These are phyloP conservation scores for Thamnophis sirtalis DNA, from an alignment of 2,113 vertebrate species.

Conservation along the genomic window DNA sequence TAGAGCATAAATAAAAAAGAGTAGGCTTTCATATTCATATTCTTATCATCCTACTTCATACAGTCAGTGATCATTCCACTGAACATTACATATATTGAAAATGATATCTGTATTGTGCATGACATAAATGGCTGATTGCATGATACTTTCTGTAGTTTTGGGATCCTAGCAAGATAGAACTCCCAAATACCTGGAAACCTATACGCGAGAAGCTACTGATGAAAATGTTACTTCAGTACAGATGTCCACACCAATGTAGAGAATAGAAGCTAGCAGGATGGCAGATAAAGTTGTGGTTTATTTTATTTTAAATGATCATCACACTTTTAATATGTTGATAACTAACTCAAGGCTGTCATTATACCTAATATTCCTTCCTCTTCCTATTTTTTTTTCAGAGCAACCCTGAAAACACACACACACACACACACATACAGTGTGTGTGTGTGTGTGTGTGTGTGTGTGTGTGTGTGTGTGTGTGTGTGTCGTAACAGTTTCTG, in stretches of 20 bases:
- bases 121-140: not conserved
- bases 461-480: too few relatives aligned
- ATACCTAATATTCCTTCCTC: not conserved
- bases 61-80: not conserved
- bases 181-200: not conserved
- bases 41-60: not conserved
- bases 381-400: not conserved
- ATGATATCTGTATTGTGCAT: not conserved
- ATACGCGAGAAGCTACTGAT: not conserved
- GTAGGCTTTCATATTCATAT: not conserved
- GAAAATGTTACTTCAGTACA: not conserved
- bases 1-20: not conserved
- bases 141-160: not conserved
- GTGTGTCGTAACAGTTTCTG: not conserved
- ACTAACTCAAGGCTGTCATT: not conserved
- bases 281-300: not conserved
- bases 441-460: too few relatives aligned
- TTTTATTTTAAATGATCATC: not conserved
- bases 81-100: not conserved
- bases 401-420: not conserved
- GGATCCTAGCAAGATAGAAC: not conserved
- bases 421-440: too few relatives aligned
- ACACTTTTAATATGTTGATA: not conserved
- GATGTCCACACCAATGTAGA: not conserved
- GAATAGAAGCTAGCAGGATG: not conserved